Conservation (phyloP, 2,113 vertebrate genomes). For the Carlito syrichta region DNA sequence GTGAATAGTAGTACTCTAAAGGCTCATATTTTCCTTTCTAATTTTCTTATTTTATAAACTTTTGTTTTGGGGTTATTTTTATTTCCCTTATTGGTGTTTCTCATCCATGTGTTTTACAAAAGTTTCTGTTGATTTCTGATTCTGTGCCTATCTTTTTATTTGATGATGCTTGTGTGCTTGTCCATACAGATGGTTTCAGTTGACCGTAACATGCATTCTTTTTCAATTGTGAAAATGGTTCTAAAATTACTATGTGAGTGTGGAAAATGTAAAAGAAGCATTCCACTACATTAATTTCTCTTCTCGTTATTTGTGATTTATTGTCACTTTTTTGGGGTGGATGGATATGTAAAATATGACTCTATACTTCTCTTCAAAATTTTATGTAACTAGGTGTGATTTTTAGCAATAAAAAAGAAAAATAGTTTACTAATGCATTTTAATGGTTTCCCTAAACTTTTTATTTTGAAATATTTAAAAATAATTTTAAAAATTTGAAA, state of each 20-base stretch:
- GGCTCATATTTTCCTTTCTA: neutral
- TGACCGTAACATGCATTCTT: neutral
- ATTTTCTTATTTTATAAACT: neutral
- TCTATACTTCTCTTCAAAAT: neutral
- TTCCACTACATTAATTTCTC: neutral
- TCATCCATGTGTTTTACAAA: neutral
- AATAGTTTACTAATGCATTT: neutral
- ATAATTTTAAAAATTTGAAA: neutral
- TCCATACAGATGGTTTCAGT: neutral
- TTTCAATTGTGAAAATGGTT: neutral
- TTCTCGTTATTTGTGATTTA: neutral
- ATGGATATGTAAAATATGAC: neutral
- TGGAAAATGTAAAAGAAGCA: neutral
- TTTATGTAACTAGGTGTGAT: neutral
- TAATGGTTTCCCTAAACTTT: neutral
- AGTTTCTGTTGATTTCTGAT: neutral
- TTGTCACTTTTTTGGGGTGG: neutral
- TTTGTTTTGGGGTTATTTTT: neutral
- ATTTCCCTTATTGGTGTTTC: neutral
- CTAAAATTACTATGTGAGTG: neutral
- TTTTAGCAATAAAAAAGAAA: neutral
- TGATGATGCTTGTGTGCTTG: neutral
- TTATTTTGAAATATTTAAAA: neutral
- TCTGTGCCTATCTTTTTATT: neutral
- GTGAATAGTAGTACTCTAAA: neutral